Percentiles rank a stretch among this genome's conserved stretches.
Evolutionary conservation across 2,888 invertebrate genomes (phyloP).

Genomic region (Incurvaria masculella): DNA sequence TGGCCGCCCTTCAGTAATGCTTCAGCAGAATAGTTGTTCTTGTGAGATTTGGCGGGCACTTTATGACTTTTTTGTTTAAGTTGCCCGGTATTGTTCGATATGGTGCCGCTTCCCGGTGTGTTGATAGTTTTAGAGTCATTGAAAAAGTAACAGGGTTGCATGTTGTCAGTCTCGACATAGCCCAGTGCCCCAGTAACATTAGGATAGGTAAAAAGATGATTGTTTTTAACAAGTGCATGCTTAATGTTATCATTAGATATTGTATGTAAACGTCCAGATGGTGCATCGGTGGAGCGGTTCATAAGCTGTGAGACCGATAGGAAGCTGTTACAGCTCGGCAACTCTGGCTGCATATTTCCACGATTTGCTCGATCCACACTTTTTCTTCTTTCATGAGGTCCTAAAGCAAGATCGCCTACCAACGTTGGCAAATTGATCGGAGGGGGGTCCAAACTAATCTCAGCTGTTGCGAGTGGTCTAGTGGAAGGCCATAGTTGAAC

Average conservation of each 20-base stretch:
- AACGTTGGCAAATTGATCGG: constrained; percentile 47
- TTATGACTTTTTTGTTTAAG: constrained; percentile 26
- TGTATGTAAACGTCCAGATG: constrained; percentile 31
- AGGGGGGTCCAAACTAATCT: constrained; percentile 49
- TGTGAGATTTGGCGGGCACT: constrained; percentile 39
- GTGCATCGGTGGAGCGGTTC: constrained; percentile 43
- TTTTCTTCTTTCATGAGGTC: constrained; percentile 48
- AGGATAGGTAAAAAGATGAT: neutral
- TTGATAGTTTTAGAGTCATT: constrained; percentile 35
- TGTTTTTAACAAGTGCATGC: neutral
- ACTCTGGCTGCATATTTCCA: constrained; percentile 26
- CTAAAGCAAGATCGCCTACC: constrained; percentile 45
- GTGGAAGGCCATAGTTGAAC: constrained; percentile 45
- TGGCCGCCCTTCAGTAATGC: constrained; percentile 39
- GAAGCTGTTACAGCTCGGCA: constrained; percentile 44
- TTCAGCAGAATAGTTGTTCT: constrained; percentile 48
- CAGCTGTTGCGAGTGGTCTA: constrained; percentile 42
- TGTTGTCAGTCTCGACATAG: constrained; percentile 27
- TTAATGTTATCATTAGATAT: neutral
- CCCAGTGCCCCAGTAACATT: neutral
- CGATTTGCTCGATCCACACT: constrained; percentile 30
- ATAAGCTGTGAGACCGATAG: constrained; percentile 48
- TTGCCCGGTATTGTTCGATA: constrained; percentile 32
- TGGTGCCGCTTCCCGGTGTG: constrained; percentile 32
- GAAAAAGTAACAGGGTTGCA: constrained; percentile 38